These are phyloP conservation scores for Sarcophaga bullata DNA, from an alignment of 1,140 invertebrate species.

Conservation along the genomic window DNA sequence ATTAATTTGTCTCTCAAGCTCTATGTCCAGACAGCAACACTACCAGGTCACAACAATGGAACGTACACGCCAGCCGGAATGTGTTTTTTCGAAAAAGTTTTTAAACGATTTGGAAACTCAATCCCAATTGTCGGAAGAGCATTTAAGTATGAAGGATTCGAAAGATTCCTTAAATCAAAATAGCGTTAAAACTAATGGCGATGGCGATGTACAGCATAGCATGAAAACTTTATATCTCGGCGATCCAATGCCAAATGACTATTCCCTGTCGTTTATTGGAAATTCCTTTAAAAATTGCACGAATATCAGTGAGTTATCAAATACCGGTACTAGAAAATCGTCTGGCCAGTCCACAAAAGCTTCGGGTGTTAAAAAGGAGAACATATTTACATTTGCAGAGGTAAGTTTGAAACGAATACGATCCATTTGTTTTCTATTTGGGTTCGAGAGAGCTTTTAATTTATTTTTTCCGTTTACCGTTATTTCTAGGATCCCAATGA, in stretches of 20 bases:
- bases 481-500: constrained; percentile 35
- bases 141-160: constrained; percentile 39
- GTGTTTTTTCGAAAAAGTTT: constrained; percentile 27
- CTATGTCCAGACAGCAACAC: neutral
- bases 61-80: neutral
- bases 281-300: neutral
- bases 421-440: neutral
- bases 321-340: neutral
- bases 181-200: neutral
- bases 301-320: neutral
- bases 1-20: neutral
- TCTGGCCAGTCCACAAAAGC: neutral
- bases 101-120: constrained; percentile 33
- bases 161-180: neutral
- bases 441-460: neutral
- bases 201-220: neutral
- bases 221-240: neutral
- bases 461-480: neutral
- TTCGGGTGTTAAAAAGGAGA: neutral
- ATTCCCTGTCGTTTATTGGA: neutral
- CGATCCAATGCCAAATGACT: neutral
- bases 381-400: neutral
- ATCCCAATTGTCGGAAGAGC: constrained; percentile 38
- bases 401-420: neutral
- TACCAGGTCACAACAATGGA: neutral